Evolutionary conservation across 2,113 vertebrate genomes (phyloP), one percentile per base, ranked within the genome.

Genomic region (Turnix velox): DNA sequence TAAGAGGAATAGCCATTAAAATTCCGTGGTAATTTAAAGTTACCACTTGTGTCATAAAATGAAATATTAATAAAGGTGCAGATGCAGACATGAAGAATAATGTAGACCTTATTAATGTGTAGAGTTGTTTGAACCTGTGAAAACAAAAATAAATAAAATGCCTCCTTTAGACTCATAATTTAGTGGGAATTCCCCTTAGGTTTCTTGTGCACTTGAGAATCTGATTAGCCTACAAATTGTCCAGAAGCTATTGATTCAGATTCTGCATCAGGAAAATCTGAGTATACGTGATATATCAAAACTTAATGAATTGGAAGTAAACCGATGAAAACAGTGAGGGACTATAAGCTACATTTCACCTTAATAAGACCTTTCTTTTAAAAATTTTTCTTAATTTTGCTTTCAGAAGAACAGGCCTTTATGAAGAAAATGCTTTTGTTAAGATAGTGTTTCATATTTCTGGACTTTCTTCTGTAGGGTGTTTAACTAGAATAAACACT

Each of bases 1-100:
- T 92, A 93, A 95, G 82, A 92, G 80, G 80, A 94, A 96, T 84
- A 68, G 84, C 71, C 69, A 74, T 95, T 85, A 94, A 96, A 95
- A 93, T 96, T 92, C 77, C 59, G 39, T 35, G 35, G 69, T 72
- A 96, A 91, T 96, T 96, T 96, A 94, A 93, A 96, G 83, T 78
- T 95, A 67, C 35, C 48, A 74, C 83, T 87, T 88, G 31, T 74
- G 83, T 83, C 71, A 94, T 62, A 93, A 82, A 59, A 18, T 91
- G 76, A 84, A 89, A 93, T 95, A 91, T 74, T 96, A 95, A 92
- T 95, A 87, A 94, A 57, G 43, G 16, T 95, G 49, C 74, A 95
- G 90, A 96, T 95, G 54, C 27, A 90, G 61, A 51, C 78, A 89
- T 43, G 80, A 87, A 95, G 87, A 93, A 76, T 81, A 86, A 89